Conservation (phyloP, 2,888 invertebrate genomes). For the Drosophila percnosoma region DNA sequence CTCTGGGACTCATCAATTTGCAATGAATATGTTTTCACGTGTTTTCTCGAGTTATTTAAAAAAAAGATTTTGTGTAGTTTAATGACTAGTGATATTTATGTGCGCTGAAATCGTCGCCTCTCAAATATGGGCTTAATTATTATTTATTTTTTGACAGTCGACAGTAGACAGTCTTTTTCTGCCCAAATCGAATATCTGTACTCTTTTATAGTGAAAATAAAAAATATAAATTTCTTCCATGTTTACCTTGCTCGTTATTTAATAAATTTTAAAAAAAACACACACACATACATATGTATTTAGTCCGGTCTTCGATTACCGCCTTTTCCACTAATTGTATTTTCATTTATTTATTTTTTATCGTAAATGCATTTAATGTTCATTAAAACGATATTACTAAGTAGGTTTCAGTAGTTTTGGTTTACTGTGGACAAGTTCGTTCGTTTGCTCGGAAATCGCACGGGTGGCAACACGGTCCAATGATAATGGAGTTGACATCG, state of each 20-base stretch:
- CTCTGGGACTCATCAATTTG: constrained; percentile 15
- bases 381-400: background rate
- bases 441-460: background rate
- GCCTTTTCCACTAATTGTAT: background rate
- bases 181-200: background rate
- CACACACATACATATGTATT: background rate
- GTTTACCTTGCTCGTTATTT: background rate
- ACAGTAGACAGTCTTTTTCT: background rate
- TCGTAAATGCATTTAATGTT: constrained; percentile 7
- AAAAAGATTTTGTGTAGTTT: constrained; percentile 19
- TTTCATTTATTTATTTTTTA: background rate
- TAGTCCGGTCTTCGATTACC: background rate
- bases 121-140: background rate
- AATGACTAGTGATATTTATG: constrained; percentile 64
- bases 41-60: constrained; percentile 4
- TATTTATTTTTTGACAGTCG: background rate
- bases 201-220: background rate
- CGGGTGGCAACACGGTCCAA: constrained; percentile 4
- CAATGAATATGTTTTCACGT: constrained; percentile 17
- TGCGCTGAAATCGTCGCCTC: constrained; percentile 26
- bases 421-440: background rate
- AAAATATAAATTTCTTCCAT: background rate
- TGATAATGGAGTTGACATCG: background rate
- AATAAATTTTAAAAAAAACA: background rate
- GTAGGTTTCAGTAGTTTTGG: background rate